A percentile compares a stretch with the other conserved stretches of the same genome.
Evolutionary conservation across 2,797 vertebrate genomes (phyloP).

Genomic region (Rhynchonycteris naso): DNA sequence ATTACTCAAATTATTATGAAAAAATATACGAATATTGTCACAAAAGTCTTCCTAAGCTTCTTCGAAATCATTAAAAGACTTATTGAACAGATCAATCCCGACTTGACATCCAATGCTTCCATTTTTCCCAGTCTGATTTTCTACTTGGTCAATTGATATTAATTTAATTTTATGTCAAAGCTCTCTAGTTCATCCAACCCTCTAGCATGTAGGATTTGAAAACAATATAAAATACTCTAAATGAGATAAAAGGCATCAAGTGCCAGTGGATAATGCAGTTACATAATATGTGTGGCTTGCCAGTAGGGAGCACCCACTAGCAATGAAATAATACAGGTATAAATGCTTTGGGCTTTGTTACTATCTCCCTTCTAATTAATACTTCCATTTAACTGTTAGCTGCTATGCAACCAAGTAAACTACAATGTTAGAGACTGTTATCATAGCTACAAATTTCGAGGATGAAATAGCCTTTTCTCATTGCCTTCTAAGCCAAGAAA

Average conservation of each 20-base stretch:
- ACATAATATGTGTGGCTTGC: background rate
- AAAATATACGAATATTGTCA: background rate
- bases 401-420: background rate
- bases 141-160: background rate
- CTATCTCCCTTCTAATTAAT: conserved; percentile 44
- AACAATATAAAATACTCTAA: background rate
- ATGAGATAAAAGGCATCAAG: background rate
- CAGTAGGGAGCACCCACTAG: conserved; percentile 40
- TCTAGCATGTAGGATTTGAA: background rate
- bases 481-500: background rate
- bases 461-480: background rate
- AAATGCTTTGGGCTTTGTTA: background rate
- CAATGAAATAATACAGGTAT: background rate
- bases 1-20: background rate
- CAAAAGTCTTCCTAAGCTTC: background rate
- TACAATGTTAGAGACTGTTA: background rate
- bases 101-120: background rate
- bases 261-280: background rate
- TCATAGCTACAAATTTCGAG: background rate
- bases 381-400: background rate
- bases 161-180: background rate
- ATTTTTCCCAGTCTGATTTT: background rate
- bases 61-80: background rate
- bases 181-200: background rate
- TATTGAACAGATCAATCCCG: background rate